These are phyloP conservation scores for Rhabdophis nuchalis DNA, from an alignment of 2,797 vertebrate genomes.

Conservation along the genomic window DNA sequence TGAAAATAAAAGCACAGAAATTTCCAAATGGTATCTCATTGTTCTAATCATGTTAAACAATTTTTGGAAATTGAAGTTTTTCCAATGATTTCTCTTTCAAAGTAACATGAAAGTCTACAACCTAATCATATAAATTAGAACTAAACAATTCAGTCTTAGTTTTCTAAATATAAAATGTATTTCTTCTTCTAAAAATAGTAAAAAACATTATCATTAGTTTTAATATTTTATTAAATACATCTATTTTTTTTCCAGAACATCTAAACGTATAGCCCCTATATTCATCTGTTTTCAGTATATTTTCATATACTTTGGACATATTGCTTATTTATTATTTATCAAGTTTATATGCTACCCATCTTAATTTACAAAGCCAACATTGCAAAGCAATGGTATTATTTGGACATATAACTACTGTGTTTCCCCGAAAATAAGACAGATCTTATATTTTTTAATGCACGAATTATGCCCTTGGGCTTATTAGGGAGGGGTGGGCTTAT, in stretches of 20 bases:
- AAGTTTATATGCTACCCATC: not conserved
- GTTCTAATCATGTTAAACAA: not conserved
- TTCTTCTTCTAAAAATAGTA: not conserved
- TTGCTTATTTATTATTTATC: not conserved
- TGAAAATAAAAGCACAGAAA: not conserved
- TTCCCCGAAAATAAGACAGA: no score
- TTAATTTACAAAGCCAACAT: not conserved
- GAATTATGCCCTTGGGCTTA: no score
- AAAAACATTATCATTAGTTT: not conserved
- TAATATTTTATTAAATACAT: not conserved
- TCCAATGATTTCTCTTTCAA: not conserved
- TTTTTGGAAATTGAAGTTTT: not conserved
- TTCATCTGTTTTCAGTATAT: not conserved
- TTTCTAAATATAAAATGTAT: not conserved
- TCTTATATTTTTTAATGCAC: no score
- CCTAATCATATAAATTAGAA: not conserved
- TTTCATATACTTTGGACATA: not conserved
- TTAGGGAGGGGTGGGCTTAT: no score
- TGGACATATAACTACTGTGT: not conserved
- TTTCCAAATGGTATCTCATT: not conserved
- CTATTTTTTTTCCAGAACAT: not conserved
- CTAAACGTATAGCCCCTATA: not conserved
- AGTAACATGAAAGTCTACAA: not conserved
- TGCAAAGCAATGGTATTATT: not conserved
- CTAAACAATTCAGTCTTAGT: not conserved